Conservation (phyloP, 2,797 vertebrate species). For the Molossus molossus region DNA sequence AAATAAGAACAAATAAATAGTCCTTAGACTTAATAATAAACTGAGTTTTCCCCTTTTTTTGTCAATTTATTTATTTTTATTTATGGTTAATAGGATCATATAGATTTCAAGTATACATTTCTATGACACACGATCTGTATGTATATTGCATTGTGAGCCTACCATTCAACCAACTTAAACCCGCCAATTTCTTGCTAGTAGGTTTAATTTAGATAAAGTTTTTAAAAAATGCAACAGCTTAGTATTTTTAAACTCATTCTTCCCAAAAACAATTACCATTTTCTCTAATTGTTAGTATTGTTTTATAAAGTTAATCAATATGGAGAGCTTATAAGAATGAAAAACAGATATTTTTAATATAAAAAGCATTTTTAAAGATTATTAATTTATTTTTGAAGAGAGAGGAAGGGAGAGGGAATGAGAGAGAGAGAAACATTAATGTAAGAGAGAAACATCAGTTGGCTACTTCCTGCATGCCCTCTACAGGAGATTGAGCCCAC, state of each 20-base stretch:
- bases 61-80: neutral
- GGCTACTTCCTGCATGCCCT: neutral
- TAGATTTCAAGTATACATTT: neutral
- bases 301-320: neutral
- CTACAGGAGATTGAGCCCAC: neutral
- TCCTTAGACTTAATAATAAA: neutral
- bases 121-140: neutral
- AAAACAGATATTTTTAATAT: neutral
- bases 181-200: neutral
- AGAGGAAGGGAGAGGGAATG: neutral
- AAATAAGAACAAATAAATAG: constrained; percentile 11
- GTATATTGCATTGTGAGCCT: neutral
- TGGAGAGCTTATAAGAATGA: neutral
- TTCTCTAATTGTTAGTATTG: neutral
- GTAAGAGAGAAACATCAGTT: neutral
- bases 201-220: constrained; percentile 13
- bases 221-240: neutral
- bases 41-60: neutral
- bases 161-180: neutral
- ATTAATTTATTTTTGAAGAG: neutral
- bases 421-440: neutral
- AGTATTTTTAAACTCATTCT: neutral
- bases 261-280: neutral
- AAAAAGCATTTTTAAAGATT: neutral
- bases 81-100: neutral